Evolutionary conservation across 2,888 invertebrate genomes (phyloP).

Genomic region (Auanema sp.): DNA sequence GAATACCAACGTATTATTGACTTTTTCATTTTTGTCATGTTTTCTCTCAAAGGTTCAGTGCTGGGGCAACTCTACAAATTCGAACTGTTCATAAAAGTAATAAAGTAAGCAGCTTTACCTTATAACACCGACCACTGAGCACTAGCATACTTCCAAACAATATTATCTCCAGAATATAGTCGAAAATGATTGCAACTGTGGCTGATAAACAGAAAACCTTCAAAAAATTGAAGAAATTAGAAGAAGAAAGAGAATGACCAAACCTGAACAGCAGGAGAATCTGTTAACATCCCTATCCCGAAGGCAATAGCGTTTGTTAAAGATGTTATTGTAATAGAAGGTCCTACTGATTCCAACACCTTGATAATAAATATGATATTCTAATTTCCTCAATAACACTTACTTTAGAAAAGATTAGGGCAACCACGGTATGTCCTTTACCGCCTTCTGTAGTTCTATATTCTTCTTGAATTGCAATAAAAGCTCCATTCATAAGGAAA

Average conservation of each 20-base stretch:
- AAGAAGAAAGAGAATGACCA: not conserved
- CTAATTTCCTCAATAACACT: not conserved
- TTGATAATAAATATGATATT: conserved; percentile 1
- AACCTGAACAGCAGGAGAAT: conserved; percentile 30
- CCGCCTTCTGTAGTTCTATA: conserved; percentile 9
- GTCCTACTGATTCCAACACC: conserved; percentile 27
- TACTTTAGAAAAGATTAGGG: not conserved
- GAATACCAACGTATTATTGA: conserved; percentile 8
- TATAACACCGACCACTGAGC: conserved; percentile 21
- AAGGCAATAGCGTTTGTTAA: conserved; percentile 35
- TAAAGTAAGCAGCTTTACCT: no score
- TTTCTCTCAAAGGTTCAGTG: not conserved
- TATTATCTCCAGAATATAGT: conserved; percentile 30
- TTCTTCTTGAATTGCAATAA: not conserved
- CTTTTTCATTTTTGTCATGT: conserved; percentile 3
- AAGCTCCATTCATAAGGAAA: conserved; percentile 23
- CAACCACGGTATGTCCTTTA: not conserved
- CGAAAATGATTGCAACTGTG: conserved; percentile 28
- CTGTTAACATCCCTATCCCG: conserved; percentile 24
- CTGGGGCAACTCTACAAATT: not conserved
- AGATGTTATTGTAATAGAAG: conserved; percentile 29
- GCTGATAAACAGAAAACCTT: conserved; percentile 29
- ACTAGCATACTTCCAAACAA: conserved; percentile 28
- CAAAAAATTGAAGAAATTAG: not conserved
- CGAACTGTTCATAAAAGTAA: no score